phyloP scores from a whole-genome alignment of 2,888 invertebrate species.

The Melieria omissa region DNA sequence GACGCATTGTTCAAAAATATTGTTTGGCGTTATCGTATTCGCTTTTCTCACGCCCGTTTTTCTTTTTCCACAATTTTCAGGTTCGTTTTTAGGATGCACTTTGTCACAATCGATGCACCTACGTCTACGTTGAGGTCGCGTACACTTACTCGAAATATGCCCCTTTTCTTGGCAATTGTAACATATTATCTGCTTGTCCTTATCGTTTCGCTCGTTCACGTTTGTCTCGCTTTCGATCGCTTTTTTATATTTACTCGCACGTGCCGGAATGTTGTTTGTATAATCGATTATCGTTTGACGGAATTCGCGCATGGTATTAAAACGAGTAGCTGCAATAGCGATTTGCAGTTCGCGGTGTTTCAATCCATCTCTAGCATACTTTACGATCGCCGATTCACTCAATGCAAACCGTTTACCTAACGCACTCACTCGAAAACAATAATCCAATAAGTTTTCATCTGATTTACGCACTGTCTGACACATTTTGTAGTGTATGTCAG shows the following conservation, averaged over 20 bases:
- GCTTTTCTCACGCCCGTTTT: slow-evolving; percentile 22
- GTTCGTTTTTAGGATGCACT: slow-evolving; percentile 24
- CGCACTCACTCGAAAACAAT: slow-evolving; percentile 28
- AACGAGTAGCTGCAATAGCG: slow-evolving; percentile 15
- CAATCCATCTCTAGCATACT: slow-evolving; percentile 21
- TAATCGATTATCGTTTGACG: slow-evolving; percentile 8
- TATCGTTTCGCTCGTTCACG: background rate
- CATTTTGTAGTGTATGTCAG: slow-evolving; percentile 18
- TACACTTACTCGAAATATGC: slow-evolving; percentile 32
- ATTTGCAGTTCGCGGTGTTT: slow-evolving; percentile 17
- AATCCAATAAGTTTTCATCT: slow-evolving; percentile 27
- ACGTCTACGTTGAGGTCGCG: slow-evolving; percentile 17
- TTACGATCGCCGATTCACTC: slow-evolving; percentile 21
- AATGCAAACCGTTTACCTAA: slow-evolving; percentile 3
- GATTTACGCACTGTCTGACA: slow-evolving; percentile 14
- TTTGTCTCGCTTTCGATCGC: slow-evolving; percentile 2
- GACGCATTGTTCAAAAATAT: slow-evolving; percentile 14
- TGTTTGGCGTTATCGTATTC: slow-evolving; percentile 6
- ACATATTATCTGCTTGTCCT: slow-evolving; percentile 19
- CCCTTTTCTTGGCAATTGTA: slow-evolving; percentile 35
- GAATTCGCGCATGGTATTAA: slow-evolving; percentile 27
- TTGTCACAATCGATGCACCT: slow-evolving; percentile 32
- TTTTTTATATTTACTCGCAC: slow-evolving; percentile 20
- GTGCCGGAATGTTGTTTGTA: slow-evolving; percentile 1
- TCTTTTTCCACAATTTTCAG: slow-evolving; percentile 30